Conservation (phyloP, 2,797 vertebrate genomes). For the Enteromius thamalakanensis region DNA sequence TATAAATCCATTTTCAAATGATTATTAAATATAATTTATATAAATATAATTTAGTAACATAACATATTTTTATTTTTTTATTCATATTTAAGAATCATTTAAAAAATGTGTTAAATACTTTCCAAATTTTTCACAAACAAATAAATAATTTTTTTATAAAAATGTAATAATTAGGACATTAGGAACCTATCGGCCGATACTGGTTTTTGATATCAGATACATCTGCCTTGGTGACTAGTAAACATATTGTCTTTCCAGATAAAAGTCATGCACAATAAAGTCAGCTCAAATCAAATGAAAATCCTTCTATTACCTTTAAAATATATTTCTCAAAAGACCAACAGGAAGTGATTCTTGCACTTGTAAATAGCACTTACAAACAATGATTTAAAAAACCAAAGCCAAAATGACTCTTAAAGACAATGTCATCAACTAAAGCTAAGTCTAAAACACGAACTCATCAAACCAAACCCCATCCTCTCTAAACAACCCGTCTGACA, state of each 20-base stretch:
- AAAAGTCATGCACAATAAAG: background rate
- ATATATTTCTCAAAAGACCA: background rate
- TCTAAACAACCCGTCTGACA: constrained; percentile 7
- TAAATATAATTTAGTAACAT: no score
- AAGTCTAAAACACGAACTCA: background rate
- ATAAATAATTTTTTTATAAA: no score
- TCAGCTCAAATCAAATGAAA: background rate
- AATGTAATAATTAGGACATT: no score
- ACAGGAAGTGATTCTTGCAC: background rate
- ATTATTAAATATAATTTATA: no score
- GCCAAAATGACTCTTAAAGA: background rate
- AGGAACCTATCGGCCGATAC: no score
- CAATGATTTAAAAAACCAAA: background rate
- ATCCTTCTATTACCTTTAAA: background rate
- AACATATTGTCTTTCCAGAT: background rate
- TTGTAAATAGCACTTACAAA: background rate
- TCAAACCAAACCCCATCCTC: constrained; percentile 14
- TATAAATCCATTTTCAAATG: no score
- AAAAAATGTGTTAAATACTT: no score
- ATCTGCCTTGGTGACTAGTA: no score
- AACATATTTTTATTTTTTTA: no score
- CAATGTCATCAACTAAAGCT: background rate
- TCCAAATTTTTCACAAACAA: no score
- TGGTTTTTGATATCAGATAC: no score
- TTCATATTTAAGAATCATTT: no score